Evolutionary conservation across 2,113 vertebrate genomes (phyloP).

Genomic region (Nannospalax galili): DNA sequence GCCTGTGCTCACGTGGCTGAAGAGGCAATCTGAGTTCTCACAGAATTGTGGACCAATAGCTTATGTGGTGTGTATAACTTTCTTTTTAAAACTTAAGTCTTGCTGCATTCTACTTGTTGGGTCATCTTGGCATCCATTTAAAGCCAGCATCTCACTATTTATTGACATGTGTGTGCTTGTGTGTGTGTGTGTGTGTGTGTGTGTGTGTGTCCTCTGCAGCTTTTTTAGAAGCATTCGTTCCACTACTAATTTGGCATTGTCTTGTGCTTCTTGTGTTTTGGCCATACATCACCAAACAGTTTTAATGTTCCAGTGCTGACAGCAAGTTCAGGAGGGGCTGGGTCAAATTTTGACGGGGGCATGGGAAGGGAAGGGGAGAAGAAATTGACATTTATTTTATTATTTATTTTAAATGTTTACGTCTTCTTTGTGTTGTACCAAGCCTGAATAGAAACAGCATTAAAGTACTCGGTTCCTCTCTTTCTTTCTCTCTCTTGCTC

Average conservation of each 20-base stretch:
- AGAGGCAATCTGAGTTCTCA: conserved; percentile 46
- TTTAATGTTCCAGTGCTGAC: conserved; percentile 48
- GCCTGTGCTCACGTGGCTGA: not conserved
- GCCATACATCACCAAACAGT: not conserved
- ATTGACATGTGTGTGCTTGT: conserved; percentile 79
- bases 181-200: not conserved
- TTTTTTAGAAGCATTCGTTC: conserved; percentile 78
- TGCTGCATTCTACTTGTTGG: conserved; percentile 83
- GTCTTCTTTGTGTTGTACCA: conserved; percentile 85
- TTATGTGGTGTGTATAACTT: conserved; percentile 66
- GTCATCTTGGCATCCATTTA: conserved; percentile 82
- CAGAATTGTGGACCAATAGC: conserved; percentile 75
- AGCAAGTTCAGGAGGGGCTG: conserved; percentile 76
- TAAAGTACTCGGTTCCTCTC: conserved; percentile 82
- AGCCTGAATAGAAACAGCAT: conserved; percentile 88
- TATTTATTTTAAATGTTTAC: conserved; percentile 93
- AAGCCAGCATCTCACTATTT: conserved; percentile 87
- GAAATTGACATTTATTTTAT: conserved; percentile 86
- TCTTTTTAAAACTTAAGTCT: conserved; percentile 80
- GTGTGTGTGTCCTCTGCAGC: not conserved
- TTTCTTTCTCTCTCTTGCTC: conserved; percentile 3
- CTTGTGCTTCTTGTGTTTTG: conserved; percentile 75
- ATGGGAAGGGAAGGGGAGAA: conserved; percentile 80
- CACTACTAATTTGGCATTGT: conserved; percentile 77
- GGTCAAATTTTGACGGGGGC: conserved; percentile 79